Evolutionary conservation across 2,888 invertebrate species (phyloP).

Genomic region (Hirtodrosophila histrioides): DNA sequence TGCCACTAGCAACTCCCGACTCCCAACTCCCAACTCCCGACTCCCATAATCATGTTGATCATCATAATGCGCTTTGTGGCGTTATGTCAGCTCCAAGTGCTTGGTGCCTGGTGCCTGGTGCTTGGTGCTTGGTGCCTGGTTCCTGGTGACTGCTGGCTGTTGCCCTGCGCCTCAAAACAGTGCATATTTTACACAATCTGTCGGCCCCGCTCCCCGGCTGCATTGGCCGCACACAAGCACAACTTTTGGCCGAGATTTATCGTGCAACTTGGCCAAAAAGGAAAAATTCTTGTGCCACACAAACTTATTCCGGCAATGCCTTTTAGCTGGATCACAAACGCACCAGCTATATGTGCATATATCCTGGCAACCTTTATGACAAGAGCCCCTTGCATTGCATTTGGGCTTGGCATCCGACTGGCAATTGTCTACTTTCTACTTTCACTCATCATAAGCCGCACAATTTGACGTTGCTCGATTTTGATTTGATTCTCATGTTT

Average conservation of each 20-base stretch:
- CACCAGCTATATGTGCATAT: slow-evolving; percentile 8
- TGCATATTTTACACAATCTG: slow-evolving; percentile 73
- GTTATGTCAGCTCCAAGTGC: slow-evolving; percentile 61
- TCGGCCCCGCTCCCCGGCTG: slow-evolving; percentile 4
- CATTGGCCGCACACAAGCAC: slow-evolving; percentile 24
- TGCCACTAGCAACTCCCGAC: background rate
- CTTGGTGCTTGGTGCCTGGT: slow-evolving; percentile 25
- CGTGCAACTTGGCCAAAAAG: slow-evolving; percentile 58
- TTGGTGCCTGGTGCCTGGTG: slow-evolving; percentile 38
- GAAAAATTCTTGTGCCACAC: slow-evolving; percentile 46
- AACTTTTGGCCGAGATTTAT: slow-evolving; percentile 73
- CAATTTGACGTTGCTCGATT: slow-evolving; percentile 39
- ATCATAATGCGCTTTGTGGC: slow-evolving; percentile 76
- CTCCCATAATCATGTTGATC: slow-evolving; percentile 60
- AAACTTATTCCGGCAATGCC: slow-evolving; percentile 66
- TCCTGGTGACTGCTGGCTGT: slow-evolving; percentile 14
- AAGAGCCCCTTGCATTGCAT: slow-evolving; percentile 7
- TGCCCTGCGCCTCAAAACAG: slow-evolving; percentile 44
- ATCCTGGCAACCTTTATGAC: slow-evolving; percentile 35
- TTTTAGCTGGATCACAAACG: slow-evolving; percentile 48
- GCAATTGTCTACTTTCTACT: slow-evolving; percentile 31
- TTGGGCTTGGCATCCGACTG: slow-evolving; percentile 20
- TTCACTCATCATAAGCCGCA: slow-evolving; percentile 42
- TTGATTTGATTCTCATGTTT: slow-evolving; percentile 29
- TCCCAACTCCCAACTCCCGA: background rate